A percentile compares a stretch with the other conserved stretches of the same genome.
phyloP scores from a whole-genome alignment of 2,113 vertebrate species.

The Xiphophorus couchianus region DNA sequence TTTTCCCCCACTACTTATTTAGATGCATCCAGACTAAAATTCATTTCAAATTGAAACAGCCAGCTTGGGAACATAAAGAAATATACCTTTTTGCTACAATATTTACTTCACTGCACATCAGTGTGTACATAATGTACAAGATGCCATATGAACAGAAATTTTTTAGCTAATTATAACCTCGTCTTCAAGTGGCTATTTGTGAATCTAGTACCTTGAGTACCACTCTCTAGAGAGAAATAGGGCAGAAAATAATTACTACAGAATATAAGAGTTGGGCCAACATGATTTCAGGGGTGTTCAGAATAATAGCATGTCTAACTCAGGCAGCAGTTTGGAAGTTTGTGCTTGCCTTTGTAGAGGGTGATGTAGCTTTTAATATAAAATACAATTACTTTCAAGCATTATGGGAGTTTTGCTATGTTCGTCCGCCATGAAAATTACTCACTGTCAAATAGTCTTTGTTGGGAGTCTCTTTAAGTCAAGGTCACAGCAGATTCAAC shows the following conservation, averaged over 20 bases:
- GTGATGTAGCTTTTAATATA: constrained; percentile 27
- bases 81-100: constrained; percentile 34
- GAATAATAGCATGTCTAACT: constrained; percentile 53
- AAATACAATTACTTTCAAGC: constrained; percentile 21
- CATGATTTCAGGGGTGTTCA: constrained; percentile 34
- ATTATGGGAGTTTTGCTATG: constrained; percentile 18
- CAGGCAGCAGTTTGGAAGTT: constrained; percentile 18
- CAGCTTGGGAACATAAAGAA: constrained; percentile 30
- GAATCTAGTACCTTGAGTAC: constrained; percentile 40
- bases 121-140: constrained; percentile 33
- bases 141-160: constrained; percentile 41
- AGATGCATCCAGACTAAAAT: constrained; percentile 37
- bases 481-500: constrained; percentile 49
- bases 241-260: constrained; percentile 47
- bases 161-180: constrained; percentile 45
- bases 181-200: constrained; percentile 55
- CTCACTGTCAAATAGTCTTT: constrained; percentile 50
- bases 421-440: constrained; percentile 39
- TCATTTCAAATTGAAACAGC: constrained; percentile 33
- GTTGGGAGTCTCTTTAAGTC: constrained; percentile 50
- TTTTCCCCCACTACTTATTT: not conserved
- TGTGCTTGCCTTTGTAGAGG: constrained; percentile 26
- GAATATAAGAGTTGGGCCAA: constrained; percentile 56
- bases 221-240: constrained; percentile 36
- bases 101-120: constrained; percentile 45